A percentile compares a stretch with the other conserved stretches of the same genome.
phyloP scores from a whole-genome alignment of 2,797 vertebrate species.

The Parauchenoglanis punctatus region DNA sequence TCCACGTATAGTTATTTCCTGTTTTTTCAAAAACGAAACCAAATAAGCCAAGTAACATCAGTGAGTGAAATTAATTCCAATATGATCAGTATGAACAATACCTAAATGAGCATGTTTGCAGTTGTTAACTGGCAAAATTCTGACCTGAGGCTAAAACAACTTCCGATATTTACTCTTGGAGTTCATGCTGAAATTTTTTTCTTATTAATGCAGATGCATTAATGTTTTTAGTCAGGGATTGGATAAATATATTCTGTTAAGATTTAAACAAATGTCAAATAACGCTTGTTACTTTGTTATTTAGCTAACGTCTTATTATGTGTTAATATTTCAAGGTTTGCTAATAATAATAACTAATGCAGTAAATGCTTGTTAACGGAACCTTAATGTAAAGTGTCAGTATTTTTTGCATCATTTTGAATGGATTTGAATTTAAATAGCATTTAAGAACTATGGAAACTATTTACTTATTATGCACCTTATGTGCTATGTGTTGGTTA shows the following conservation, averaged over 20 bases:
- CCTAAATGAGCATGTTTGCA: neutral
- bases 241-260: neutral
- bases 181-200: neutral
- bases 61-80: neutral
- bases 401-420: neutral
- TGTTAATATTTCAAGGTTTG: neutral
- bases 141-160: neutral
- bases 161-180: neutral
- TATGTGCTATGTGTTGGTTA: neutral
- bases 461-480: neutral
- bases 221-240: neutral
- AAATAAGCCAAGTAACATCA: neutral
- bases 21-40: neutral
- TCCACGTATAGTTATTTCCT: neutral
- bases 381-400: neutral
- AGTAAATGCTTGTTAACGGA: neutral
- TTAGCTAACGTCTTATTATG: neutral
- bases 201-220: neutral
- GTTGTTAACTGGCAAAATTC: neutral
- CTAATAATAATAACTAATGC: neutral
- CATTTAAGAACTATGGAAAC: neutral
- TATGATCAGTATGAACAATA: neutral
- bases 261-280: neutral
- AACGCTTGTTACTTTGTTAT: neutral
- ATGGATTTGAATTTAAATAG: neutral